Percentiles rank a stretch among this genome's conserved stretches.
These are phyloP conservation scores for Schizotus pectinicornis DNA, from an alignment of 2,888 invertebrate genomes.

Conservation along the genomic window DNA sequence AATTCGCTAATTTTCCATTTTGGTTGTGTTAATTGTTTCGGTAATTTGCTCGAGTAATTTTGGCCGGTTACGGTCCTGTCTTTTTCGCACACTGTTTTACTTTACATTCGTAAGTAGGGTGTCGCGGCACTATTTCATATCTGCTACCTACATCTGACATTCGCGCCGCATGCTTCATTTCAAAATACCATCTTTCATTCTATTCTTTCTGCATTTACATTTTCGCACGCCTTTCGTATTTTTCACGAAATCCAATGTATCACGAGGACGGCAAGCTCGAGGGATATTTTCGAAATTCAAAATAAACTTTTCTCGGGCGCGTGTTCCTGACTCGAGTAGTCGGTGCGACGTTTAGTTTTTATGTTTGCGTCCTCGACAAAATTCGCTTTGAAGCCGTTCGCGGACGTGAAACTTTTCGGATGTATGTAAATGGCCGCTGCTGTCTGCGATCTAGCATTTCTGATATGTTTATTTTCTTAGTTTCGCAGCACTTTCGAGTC, in stretches of 20 bases:
- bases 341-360: constrained; percentile 6
- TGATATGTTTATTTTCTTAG: no score
- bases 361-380: neutral
- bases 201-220: constrained; percentile 57
- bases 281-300: constrained; percentile 35
- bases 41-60: neutral
- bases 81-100: constrained; percentile 49
- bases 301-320: constrained; percentile 24
- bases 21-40: no score
- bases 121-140: constrained; percentile 55
- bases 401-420: no score
- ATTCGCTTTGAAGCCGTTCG: neutral
- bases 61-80: constrained; percentile 8
- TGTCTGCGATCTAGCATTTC: no score
- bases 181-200: constrained; percentile 58
- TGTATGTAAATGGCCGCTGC: no score
- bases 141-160: constrained; percentile 55
- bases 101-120: constrained; percentile 56
- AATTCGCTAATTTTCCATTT: no score
- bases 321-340: constrained; percentile 9
- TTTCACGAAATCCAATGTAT: constrained; percentile 35
- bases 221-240: constrained; percentile 46
- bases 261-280: constrained; percentile 33
- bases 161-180: constrained; percentile 55
- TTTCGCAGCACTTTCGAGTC: no score